phyloP scores from a whole-genome alignment of 2,888 invertebrate species.

The Melanargia galathea region DNA sequence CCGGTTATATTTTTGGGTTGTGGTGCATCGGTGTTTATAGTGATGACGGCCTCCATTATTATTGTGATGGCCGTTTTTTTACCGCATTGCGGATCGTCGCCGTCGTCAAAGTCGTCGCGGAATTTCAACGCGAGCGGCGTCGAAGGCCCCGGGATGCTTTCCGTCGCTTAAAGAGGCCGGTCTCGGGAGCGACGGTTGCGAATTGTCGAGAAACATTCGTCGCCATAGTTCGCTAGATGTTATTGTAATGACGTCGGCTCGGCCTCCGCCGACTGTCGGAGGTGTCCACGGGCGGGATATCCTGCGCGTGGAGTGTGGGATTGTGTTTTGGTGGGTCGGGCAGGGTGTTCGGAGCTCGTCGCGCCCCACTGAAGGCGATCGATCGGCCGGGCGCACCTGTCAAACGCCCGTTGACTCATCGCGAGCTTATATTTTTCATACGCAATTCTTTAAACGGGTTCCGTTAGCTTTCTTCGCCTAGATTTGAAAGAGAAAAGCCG shows the following conservation, averaged over 20 bases:
- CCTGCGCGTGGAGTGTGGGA: neutral
- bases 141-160: conserved; percentile 40
- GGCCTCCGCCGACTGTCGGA: conserved; percentile 25
- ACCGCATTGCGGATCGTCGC: conserved; percentile 79
- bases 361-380: conserved; percentile 70
- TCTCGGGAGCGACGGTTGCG: conserved; percentile 49
- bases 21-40: conserved; percentile 79
- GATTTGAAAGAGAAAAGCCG: conserved; percentile 11
- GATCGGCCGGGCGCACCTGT: conserved; percentile 78
- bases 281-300: neutral
- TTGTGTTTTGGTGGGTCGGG: conserved; percentile 33
- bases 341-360: conserved; percentile 46
- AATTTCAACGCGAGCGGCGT: conserved; percentile 45
- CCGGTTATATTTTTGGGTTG: conserved; percentile 73
- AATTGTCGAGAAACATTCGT: conserved; percentile 61
- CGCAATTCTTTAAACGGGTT: conserved; percentile 62
- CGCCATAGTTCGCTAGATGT: conserved; percentile 75
- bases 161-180: conserved; percentile 44
- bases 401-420: conserved; percentile 79
- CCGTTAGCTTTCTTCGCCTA: conserved; percentile 46
- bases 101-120: conserved; percentile 51
- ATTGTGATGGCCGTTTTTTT: conserved; percentile 82
- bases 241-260: conserved; percentile 66
- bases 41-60: conserved; percentile 82
- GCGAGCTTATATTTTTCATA: conserved; percentile 62